These are phyloP conservation scores for Seriola rivoliana DNA, from an alignment of 2,113 vertebrate species.

Conservation along the genomic window DNA sequence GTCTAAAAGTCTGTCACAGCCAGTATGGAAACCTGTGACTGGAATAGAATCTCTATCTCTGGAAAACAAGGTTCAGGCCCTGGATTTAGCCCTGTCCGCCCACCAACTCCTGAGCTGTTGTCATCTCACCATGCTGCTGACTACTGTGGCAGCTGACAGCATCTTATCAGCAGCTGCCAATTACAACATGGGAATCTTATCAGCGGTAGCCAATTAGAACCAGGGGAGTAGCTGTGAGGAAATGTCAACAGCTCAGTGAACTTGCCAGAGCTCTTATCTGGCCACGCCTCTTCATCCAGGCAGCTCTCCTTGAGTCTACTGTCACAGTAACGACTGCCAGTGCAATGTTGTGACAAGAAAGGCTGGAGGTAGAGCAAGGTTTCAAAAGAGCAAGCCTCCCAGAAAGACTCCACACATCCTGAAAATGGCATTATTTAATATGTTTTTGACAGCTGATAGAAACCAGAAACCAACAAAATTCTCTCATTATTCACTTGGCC, in stretches of 20 bases:
- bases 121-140: constrained; percentile 62
- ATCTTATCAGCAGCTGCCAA: constrained; percentile 83
- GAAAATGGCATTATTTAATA: constrained; percentile 46
- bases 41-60: constrained; percentile 28
- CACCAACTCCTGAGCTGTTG: constrained; percentile 61
- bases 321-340: constrained; percentile 54
- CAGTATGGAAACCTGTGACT: constrained; percentile 3
- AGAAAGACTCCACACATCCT: constrained; percentile 45
- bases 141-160: constrained; percentile 70
- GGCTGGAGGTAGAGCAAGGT: constrained; percentile 53
- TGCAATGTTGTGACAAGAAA: constrained; percentile 64
- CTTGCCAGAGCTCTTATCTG: constrained; percentile 74
- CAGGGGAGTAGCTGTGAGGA: constrained; percentile 73
- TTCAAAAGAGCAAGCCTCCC: constrained; percentile 42
- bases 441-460: constrained; percentile 44
- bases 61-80: constrained; percentile 59
- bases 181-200: constrained; percentile 84
- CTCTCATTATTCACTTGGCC: constrained; percentile 36
- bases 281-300: constrained; percentile 59
- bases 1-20: constrained; percentile 7
- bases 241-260: constrained; percentile 84
- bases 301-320: constrained; percentile 53
- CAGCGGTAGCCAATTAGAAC: constrained; percentile 82
- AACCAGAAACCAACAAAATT: constrained; percentile 34
- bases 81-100: constrained; percentile 62